Percentiles rank a stretch among this genome's conserved stretches.
Evolutionary conservation across 1,140 invertebrate genomes (phyloP).

Genomic region (Hetaerina americana): DNA sequence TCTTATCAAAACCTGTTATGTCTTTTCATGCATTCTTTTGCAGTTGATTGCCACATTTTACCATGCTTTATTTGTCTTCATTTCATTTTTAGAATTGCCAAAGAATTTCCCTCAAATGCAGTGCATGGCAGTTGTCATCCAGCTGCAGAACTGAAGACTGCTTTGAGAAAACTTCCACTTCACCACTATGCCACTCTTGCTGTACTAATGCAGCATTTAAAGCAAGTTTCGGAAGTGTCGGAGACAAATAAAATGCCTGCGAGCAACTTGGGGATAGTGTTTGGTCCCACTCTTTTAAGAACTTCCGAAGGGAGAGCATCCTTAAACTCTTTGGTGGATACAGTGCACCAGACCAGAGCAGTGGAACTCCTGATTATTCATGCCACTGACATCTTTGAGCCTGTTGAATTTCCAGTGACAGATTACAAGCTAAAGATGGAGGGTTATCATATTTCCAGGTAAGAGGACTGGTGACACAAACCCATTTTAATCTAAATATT

Average conservation of each 20-base stretch:
- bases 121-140: slow-evolving; percentile 11
- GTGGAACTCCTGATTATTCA: slow-evolving; percentile 39
- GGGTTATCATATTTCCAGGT: too few species aligned
- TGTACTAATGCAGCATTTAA: slow-evolving; percentile 38
- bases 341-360: slow-evolving; percentile 39
- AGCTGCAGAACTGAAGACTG: slow-evolving; percentile 26
- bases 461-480: too few species aligned
- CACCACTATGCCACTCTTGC: slow-evolving; percentile 33
- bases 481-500: too few species aligned
- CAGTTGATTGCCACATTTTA: too few species aligned
- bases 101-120: slow-evolving; percentile 21
- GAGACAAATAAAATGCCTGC: slow-evolving; percentile 43
- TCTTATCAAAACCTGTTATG: too few species aligned
- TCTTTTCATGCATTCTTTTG: too few species aligned
- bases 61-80: too few species aligned
- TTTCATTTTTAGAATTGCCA: slow-evolving; percentile 25
- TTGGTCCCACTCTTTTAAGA: slow-evolving; percentile 43
- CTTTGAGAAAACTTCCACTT: slow-evolving; percentile 32
- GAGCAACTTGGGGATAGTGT: slow-evolving; percentile 44
- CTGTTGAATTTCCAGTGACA: too few species aligned
- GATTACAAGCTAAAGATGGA: too few species aligned
- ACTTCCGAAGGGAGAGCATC: slow-evolving; percentile 36
- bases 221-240: slow-evolving; percentile 25
- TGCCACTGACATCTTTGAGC: slow-evolving; percentile 21
- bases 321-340: slow-evolving; percentile 38